These are phyloP conservation scores for Muscicapa adusta DNA, from an alignment of 2,113 vertebrate species.

Conservation along the genomic window DNA sequence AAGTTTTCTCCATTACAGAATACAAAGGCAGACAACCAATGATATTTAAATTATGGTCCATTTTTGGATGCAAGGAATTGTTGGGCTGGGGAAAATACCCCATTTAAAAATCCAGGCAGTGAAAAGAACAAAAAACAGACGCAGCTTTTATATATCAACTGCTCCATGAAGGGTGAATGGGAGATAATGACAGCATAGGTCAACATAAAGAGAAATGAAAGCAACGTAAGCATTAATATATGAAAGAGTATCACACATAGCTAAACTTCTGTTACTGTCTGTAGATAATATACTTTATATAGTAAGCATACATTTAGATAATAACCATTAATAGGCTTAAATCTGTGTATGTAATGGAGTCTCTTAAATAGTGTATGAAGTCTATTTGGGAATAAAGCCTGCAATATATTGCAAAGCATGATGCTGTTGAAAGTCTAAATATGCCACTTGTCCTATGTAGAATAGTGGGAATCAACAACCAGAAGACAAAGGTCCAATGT, in stretches of 20 bases:
- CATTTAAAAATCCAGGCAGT: neutral
- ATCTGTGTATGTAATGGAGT: neutral
- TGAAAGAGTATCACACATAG: neutral
- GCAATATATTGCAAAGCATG: neutral
- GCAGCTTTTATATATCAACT: neutral
- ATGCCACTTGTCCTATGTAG: fast-evolving
- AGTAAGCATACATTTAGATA: neutral
- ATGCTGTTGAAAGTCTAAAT: neutral
- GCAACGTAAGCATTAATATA: neutral
- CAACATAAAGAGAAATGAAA: neutral
- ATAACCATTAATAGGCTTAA: neutral
- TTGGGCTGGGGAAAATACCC: neutral
- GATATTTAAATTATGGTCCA: neutral
- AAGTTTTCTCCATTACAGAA: neutral
- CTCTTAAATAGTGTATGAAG: neutral
- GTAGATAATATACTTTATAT: neutral
- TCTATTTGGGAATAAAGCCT: neutral
- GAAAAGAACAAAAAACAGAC: neutral
- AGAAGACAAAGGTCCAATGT: neutral
- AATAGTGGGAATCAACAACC: neutral
- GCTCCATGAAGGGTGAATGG: neutral
- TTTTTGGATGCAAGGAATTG: neutral
- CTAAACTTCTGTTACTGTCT: neutral
- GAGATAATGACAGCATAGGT: neutral
- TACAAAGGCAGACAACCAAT: neutral